These are phyloP conservation scores for Muraenolepis orangiensis DNA, from an alignment of 2,797 vertebrate genomes.

Conservation along the genomic window DNA sequence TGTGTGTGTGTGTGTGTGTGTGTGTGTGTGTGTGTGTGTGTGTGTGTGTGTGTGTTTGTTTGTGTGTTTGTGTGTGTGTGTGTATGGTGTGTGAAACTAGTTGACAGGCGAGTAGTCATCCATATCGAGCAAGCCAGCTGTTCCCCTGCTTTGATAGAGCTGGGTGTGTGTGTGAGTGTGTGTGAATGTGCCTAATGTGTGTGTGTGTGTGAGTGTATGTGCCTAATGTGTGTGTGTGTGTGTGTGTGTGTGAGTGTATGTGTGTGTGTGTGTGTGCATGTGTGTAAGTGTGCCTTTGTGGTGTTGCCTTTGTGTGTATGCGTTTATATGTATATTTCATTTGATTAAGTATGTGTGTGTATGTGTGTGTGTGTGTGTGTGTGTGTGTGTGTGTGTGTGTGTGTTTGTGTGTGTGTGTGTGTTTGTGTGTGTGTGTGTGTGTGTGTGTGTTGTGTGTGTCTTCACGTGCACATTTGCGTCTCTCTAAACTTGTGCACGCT, in stretches of 20 bases:
- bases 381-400: background rate
- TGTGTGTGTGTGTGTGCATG: constrained; percentile 17
- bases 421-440: background rate
- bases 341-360: constrained; percentile 6
- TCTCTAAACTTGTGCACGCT: constrained; percentile 25
- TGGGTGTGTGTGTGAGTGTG: constrained; percentile 5
- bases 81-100: constrained; percentile 43
- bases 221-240: constrained; percentile 17
- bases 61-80: constrained; percentile 11
- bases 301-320: background rate
- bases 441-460: background rate
- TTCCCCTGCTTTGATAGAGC: constrained; percentile 65
- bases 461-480: background rate
- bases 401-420: background rate
- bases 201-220: constrained; percentile 30
- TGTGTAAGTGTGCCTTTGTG: background rate
- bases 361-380: constrained; percentile 31
- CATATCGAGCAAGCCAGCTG: constrained; percentile 74
- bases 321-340: background rate
- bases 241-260: background rate
- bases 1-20: constrained; percentile 16
- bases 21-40: constrained; percentile 15
- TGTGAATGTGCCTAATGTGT: background rate
- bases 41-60: constrained; percentile 19
- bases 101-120: constrained; percentile 71